Conservation (phyloP, 1,140 invertebrate species). For the Glossosoma conforme region DNA sequence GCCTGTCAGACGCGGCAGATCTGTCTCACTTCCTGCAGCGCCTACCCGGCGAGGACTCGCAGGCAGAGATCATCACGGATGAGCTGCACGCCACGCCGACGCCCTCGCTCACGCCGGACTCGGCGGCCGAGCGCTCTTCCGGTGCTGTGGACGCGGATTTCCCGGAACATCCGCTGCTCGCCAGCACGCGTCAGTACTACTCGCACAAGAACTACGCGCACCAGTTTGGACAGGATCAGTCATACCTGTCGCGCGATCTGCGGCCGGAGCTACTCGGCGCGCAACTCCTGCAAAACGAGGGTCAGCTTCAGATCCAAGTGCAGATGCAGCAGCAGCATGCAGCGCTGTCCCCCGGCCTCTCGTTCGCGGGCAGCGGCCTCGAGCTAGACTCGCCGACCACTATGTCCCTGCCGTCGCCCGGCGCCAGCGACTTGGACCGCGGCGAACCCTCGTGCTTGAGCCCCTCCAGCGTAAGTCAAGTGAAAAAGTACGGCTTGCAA, state of each 20-base stretch:
- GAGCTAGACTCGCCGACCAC: conserved; percentile 73
- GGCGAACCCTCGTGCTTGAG: conserved; percentile 53
- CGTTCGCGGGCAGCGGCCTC: conserved; percentile 61
- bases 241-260: conserved; percentile 46
- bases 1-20: conserved; percentile 68
- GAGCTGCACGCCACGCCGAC: conserved; percentile 46
- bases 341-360: conserved; percentile 63
- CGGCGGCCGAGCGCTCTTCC: conserved; percentile 59
- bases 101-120: conserved; percentile 59
- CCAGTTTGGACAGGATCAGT: conserved; percentile 47
- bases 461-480: conserved; percentile 59
- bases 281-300: conserved; percentile 41
- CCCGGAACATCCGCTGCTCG: conserved; percentile 56
- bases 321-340: conserved; percentile 57
- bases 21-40: conserved; percentile 65
- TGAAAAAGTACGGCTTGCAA: conserved; percentile 73
- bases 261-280: conserved; percentile 45
- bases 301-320: conserved; percentile 65
- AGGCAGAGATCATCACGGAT: conserved; percentile 57
- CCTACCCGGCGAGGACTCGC: conserved; percentile 55
- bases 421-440: conserved; percentile 63
- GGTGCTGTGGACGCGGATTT: conserved; percentile 62
- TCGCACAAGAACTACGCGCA: conserved; percentile 45
- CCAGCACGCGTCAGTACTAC: conserved; percentile 53
- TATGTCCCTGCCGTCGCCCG: conserved; percentile 71